A percentile compares a stretch with the other conserved stretches of the same genome.
Conservation (phyloP, 1,140 invertebrate genomes). For the Geopemphigus sp. region DNA sequence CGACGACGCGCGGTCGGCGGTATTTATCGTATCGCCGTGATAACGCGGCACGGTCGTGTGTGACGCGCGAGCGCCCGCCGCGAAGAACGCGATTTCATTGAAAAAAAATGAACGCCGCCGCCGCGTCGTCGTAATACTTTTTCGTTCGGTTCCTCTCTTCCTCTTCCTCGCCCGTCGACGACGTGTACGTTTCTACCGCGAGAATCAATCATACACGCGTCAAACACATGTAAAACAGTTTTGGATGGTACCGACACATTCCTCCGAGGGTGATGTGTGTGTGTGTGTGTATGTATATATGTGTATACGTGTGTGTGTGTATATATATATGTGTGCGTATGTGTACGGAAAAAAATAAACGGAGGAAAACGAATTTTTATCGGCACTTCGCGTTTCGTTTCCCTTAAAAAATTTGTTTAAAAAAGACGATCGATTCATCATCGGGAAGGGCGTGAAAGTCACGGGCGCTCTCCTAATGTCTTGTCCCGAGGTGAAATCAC, state of each 20-base stretch:
- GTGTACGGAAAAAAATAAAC: background rate
- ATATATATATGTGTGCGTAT: too few species aligned
- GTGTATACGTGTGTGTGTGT: background rate
- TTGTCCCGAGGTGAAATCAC: conserved; percentile 6
- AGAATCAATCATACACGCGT: conserved; percentile 49
- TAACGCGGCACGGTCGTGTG: background rate
- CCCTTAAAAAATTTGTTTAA: conserved; percentile 34
- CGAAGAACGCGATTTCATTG: conserved; percentile 14
- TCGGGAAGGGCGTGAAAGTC: conserved; percentile 42
- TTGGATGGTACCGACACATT: conserved; percentile 38
- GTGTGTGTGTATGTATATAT: background rate
- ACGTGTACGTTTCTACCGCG: background rate
- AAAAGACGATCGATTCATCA: conserved; percentile 49
- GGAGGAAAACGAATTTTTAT: conserved; percentile 10
- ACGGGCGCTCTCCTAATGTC: conserved; percentile 2
- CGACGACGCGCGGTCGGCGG: background rate
- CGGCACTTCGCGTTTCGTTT: conserved; percentile 2
- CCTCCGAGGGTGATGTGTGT: background rate
- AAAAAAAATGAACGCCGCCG: background rate
- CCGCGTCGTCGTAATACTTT: conserved; percentile 41
- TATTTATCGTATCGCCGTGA: background rate
- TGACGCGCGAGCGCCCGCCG: too few species aligned
- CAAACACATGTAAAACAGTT: conserved; percentile 46
- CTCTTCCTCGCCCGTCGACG: background rate
- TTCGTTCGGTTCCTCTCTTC: conserved; percentile 15